phyloP scores from a whole-genome alignment of 2,113 vertebrate genomes.

The Lepidothrix coronata region DNA sequence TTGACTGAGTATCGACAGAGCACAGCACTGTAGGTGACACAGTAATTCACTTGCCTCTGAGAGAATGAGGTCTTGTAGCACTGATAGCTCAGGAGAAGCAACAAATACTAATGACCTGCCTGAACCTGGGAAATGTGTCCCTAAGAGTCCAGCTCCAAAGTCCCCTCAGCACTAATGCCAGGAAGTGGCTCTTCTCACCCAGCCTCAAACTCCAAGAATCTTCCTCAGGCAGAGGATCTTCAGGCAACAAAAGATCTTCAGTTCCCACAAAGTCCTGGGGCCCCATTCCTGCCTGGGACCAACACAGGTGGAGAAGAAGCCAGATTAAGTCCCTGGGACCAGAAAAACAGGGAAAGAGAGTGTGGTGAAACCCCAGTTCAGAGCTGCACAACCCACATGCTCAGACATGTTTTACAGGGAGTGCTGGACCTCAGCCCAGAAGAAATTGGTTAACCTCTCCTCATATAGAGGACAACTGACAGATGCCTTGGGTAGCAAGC shows the following conservation, averaged over 20 bases:
- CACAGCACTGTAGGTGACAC: not conserved
- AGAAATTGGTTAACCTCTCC: not conserved
- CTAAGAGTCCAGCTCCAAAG: not conserved
- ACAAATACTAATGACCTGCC: not conserved
- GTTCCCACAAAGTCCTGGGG: not conserved
- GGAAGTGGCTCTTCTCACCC: not conserved
- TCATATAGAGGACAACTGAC: not conserved
- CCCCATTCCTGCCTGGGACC: not conserved
- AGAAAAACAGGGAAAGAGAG: not conserved
- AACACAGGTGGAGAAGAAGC: not conserved
- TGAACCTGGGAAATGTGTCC: fast-evolving
- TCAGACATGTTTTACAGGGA: not conserved
- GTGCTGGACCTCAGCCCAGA: not conserved
- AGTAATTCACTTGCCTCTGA: not conserved
- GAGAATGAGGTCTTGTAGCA: not conserved
- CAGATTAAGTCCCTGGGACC: not conserved
- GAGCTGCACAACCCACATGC: not conserved
- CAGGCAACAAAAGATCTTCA: not conserved
- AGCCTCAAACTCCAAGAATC: not conserved
- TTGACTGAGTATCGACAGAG: not conserved
- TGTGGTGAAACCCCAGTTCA: not conserved
- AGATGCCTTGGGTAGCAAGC: not conserved
- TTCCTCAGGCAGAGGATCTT: not conserved
- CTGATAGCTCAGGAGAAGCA: not conserved
- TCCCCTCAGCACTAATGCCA: not conserved